Conservation (phyloP, 2,797 vertebrate genomes). For the Lacerta bilineata region DNA sequence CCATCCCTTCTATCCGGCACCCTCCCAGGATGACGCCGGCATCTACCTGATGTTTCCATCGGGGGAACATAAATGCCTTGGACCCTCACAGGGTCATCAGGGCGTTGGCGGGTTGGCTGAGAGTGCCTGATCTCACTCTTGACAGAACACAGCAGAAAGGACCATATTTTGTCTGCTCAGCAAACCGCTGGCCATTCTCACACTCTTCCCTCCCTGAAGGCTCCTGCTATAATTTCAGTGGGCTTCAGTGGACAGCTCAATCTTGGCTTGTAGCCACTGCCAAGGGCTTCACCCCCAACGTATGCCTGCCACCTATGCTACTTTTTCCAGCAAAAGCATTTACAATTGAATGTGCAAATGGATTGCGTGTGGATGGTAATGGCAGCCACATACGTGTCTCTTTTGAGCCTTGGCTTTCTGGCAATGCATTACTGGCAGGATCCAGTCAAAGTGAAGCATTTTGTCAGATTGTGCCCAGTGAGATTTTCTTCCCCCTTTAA, state of each 20-base stretch:
- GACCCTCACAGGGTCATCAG: not conserved
- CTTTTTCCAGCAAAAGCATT: not conserved
- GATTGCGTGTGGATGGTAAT: not conserved
- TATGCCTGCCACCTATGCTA: not conserved
- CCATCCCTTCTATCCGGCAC: slow-evolving; percentile 5
- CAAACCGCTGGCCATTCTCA: not conserved
- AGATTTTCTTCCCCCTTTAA: not conserved
- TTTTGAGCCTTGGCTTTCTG: not conserved
- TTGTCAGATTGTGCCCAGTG: not conserved
- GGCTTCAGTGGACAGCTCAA: not conserved
- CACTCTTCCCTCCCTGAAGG: not conserved
- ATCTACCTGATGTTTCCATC: slow-evolving; percentile 16
- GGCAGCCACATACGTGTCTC: not conserved
- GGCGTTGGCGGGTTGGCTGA: not conserved
- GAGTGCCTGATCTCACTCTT: not conserved
- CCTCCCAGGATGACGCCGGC: slow-evolving; percentile 13
- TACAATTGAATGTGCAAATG: not conserved
- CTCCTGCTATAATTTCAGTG: not conserved
- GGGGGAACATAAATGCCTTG: not conserved
- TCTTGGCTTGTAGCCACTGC: not conserved
- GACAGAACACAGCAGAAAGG: not conserved
- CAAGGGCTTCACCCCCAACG: too few relatives aligned
- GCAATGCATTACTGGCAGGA: not conserved
- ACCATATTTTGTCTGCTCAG: not conserved
- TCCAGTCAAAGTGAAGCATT: not conserved